Evolutionary conservation across 1,140 invertebrate species (phyloP).

Genomic region (Asbolus verrucosus): DNA sequence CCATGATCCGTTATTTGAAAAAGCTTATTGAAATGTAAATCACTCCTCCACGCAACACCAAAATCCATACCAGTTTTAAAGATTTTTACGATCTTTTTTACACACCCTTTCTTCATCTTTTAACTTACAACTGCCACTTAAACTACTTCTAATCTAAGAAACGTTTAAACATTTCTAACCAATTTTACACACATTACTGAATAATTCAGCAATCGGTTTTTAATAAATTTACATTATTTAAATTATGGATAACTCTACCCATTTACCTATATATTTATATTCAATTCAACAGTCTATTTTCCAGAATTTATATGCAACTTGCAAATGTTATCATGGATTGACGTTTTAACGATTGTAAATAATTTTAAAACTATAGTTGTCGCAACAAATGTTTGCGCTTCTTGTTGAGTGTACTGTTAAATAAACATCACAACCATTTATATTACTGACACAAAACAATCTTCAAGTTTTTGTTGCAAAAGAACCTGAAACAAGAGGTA

Average conservation of each 20-base stretch:
- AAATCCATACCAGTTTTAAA: slow-evolving; percentile 19
- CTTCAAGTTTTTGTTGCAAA: slow-evolving; percentile 20
- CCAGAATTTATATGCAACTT: too few relatives aligned
- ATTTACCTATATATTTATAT: too few relatives aligned
- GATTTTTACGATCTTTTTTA: slow-evolving; percentile 17
- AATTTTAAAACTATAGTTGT: slow-evolving; percentile 12
- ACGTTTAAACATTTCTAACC: too few relatives aligned
- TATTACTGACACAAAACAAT: slow-evolving; percentile 19
- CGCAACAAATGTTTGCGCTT: slow-evolving; percentile 1
- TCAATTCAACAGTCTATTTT: too few relatives aligned
- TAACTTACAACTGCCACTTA: not conserved
- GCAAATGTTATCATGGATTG: too few relatives aligned
- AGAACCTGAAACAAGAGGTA: slow-evolving; percentile 14
- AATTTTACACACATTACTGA: too few relatives aligned
- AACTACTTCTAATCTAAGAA: too few relatives aligned
- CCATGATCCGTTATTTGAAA: slow-evolving; percentile 26
- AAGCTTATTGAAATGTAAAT: slow-evolving; percentile 38
- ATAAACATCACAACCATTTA: slow-evolving; percentile 17
- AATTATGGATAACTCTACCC: too few relatives aligned
- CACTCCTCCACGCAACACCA: slow-evolving; percentile 29
- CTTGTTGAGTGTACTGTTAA: slow-evolving; percentile 24
- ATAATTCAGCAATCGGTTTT: too few relatives aligned
- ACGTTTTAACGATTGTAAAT: too few relatives aligned
- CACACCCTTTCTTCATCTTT: slow-evolving; percentile 6
- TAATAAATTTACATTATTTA: too few relatives aligned